Conservation (phyloP, 1,140 invertebrate species). For the Musca vetustissima region DNA sequence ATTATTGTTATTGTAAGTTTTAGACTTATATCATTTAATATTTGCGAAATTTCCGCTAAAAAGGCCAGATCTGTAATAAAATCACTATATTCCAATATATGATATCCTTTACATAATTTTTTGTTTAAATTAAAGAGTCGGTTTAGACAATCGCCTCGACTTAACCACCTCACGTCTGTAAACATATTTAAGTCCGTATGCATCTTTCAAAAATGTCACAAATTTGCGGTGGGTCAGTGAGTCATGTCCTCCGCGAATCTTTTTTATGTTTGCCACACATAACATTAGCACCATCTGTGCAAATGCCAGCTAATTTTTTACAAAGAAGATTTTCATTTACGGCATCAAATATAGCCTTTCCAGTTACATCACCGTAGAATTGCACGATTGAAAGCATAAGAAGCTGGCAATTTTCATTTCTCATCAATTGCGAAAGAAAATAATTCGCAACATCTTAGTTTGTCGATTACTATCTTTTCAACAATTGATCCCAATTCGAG, state of each 20-base stretch:
- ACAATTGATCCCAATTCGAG: neutral
- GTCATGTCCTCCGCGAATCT: neutral
- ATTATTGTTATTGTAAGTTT: too few relatives aligned
- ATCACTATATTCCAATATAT: too few relatives aligned
- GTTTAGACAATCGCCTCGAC: neutral
- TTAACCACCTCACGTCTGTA: neutral
- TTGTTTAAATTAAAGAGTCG: neutral
- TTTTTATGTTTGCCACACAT: neutral
- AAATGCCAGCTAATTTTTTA: neutral
- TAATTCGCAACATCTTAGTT: neutral
- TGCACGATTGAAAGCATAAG: neutral
- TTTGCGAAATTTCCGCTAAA: too few relatives aligned
- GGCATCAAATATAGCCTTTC: neutral
- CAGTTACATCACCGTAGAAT: neutral
- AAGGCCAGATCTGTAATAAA: too few relatives aligned
- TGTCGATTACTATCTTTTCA: neutral
- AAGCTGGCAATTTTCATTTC: neutral
- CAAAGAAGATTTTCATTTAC: neutral
- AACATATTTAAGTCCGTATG: neutral
- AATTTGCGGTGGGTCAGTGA: neutral
- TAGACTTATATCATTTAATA: too few relatives aligned
- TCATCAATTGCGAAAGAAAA: neutral
- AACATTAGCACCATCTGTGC: constrained; percentile 5
- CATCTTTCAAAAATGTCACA: neutral
- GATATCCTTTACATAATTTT: neutral